Percentiles rank a stretch among this genome's conserved stretches.
Evolutionary conservation across 2,797 vertebrate species (phyloP).

Genomic region (Oryzias dopingdopingensis): DNA sequence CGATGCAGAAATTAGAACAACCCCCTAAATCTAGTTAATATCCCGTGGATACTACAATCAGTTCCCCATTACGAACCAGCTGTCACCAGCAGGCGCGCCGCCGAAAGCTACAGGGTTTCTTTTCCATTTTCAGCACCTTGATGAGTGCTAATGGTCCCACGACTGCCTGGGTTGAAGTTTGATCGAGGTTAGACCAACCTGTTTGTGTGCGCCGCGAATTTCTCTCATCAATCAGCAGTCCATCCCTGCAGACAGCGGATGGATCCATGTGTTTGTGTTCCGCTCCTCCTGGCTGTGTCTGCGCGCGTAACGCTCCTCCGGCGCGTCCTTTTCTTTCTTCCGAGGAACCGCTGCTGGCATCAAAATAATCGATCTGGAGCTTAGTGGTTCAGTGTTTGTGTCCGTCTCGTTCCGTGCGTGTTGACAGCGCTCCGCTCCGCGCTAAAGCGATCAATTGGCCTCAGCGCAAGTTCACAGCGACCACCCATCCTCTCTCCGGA

Average conservation of each 20-base stretch:
- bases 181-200: slow-evolving; percentile 48
- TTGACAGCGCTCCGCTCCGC: slow-evolving; percentile 15
- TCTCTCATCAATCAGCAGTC: slow-evolving; percentile 40
- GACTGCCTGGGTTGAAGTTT: slow-evolving; percentile 57
- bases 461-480: slow-evolving; percentile 52
- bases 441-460: slow-evolving; percentile 26
- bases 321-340: slow-evolving; percentile 7
- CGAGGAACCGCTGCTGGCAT: not conserved
- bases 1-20: slow-evolving; percentile 33
- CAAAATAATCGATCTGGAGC: not conserved
- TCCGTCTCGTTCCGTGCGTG: slow-evolving; percentile 1
- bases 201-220: slow-evolving; percentile 44
- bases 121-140: slow-evolving; percentile 30
- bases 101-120: slow-evolving; percentile 21
- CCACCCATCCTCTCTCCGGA: slow-evolving; percentile 34
- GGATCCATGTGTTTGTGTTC: slow-evolving; percentile 34
- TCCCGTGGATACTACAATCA: slow-evolving; percentile 29
- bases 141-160: slow-evolving; percentile 46
- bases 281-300: slow-evolving; percentile 11
- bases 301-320: slow-evolving; percentile 7
- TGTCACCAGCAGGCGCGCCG: slow-evolving; percentile 42
- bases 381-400: slow-evolving; percentile 5
- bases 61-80: slow-evolving; percentile 42
- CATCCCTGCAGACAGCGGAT: slow-evolving; percentile 23
- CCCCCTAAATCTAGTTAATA: slow-evolving; percentile 37